Percentiles rank a stretch among this genome's conserved stretches.
Evolutionary conservation across 2,888 invertebrate genomes (phyloP).

Genomic region (Metallyticus violacea): DNA sequence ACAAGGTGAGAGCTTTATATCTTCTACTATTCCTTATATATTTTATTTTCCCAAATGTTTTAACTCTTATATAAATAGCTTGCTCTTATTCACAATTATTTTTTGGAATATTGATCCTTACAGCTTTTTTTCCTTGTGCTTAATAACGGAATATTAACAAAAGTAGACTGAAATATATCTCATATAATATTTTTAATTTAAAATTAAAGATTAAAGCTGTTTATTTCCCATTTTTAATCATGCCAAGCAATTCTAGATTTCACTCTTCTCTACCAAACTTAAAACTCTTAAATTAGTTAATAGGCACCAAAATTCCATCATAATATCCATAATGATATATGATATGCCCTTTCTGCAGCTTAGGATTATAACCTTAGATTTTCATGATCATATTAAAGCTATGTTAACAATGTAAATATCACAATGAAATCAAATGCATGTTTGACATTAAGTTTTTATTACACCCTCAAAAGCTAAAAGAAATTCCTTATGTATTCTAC

Average conservation of each 20-base stretch:
- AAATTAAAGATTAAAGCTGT: not conserved
- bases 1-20: not conserved
- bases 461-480: no score
- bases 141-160: not conserved
- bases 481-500: no score
- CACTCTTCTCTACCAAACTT: not conserved
- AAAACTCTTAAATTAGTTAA: not conserved
- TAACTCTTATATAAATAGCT: not conserved
- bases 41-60: not conserved
- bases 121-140: not conserved
- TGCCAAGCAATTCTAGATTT: not conserved
- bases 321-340: no score
- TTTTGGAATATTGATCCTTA: no score
- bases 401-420: no score
- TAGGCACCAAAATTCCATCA: not conserved
- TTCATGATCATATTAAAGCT: not conserved
- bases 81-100: not conserved
- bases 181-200: not conserved
- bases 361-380: not conserved
- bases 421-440: no score
- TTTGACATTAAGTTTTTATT: no score
- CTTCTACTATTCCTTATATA: not conserved
- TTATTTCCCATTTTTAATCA: not conserved
- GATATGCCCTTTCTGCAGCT: no score
- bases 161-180: not conserved